phyloP scores from a whole-genome alignment of 1,140 invertebrate species.

The Onthophagus taurus region DNA sequence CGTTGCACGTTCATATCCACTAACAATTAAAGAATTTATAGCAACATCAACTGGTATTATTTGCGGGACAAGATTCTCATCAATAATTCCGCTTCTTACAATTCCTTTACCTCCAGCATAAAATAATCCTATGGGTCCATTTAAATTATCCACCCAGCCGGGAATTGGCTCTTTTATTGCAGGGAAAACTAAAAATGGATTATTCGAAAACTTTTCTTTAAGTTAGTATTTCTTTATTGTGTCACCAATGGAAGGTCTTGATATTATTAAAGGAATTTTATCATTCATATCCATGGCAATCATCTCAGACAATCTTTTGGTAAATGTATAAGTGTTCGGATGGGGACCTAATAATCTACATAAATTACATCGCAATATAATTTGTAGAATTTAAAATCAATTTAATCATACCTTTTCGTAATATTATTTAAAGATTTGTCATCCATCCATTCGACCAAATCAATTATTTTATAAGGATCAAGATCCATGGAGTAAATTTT shows the following conservation, averaged over 20 bases:
- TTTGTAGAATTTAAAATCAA: slow-evolving; percentile 2
- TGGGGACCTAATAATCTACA: slow-evolving; percentile 45
- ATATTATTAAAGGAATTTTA: slow-evolving; percentile 68
- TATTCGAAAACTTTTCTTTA: background rate
- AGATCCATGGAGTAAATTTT: slow-evolving; percentile 71
- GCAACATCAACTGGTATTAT: slow-evolving; percentile 78
- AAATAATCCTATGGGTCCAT: slow-evolving; percentile 71
- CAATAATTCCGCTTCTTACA: slow-evolving; percentile 72
- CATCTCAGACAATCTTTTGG: slow-evolving; percentile 72
- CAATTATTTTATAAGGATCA: slow-evolving; percentile 76
- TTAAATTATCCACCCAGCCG: slow-evolving; percentile 91
- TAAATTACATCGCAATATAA: no score
- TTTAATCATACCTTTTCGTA: slow-evolving; percentile 51
- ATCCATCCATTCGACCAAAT: slow-evolving; percentile 70
- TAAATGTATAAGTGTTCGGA: slow-evolving; percentile 82
- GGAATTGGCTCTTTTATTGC: slow-evolving; percentile 68
- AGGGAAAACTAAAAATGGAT: slow-evolving; percentile 49
- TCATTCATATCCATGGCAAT: slow-evolving; percentile 58
- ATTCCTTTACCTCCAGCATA: slow-evolving; percentile 76
- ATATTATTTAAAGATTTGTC: slow-evolving; percentile 53
- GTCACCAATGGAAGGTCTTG: slow-evolving; percentile 84
- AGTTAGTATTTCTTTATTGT: background rate
- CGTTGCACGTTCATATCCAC: no score
- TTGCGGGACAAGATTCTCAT: slow-evolving; percentile 67
- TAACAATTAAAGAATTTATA: slow-evolving; percentile 49